Base-by-base conservation (phyloP, 2,888 invertebrate genomes). In the Macaria liturata region DNA sequence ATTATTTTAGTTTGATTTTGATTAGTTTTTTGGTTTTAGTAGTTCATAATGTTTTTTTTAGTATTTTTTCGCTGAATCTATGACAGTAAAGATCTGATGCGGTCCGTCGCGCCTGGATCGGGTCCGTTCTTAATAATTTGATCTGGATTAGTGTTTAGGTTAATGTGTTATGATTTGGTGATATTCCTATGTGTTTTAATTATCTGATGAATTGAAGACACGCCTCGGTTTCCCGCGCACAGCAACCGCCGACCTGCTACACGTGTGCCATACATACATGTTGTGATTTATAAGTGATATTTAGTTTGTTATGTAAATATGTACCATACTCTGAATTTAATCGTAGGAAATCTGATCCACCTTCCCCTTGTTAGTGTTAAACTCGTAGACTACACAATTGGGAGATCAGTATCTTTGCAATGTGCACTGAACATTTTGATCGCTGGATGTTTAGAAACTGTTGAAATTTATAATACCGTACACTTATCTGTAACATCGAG, bases 41-140 rank as follows among this genome's bases (percentile, higher is more conserved):
- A 88, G 86, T 82, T 70, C 81, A 83, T 92, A 90, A 91, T 88
- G 85, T 61, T 66, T 93, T 92, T 51, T 92, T 93, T 92, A 84
- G 83, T 86, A 81, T 82, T 85, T 88, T 84, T 87, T 85, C 78
- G 83, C 87, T 87, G 88, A 89, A 89, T 89, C 87, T 91, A 89
- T 93, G 93, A 92, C 93, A 92, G 91, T 93, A 91, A 82, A 94
- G 93, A 94, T 94, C 93, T 94, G 93, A 92, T 81, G 75, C 80
- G 85, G 72, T 74, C 76, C 73, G 48, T 68, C 60, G 71, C 70
- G 74, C 71, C 67, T 65, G 34, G 73, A 61, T 75, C 73, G 72
- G 68, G 78, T 68, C 80, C 76, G 68, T 61, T 75, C 72, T 78
- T 82, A 75, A 81, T 80, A 77, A 78, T 71, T 83, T 83, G 89